Evolutionary conservation across 2,888 invertebrate species (phyloP).

Genomic region (Andrena trimmerana): DNA sequence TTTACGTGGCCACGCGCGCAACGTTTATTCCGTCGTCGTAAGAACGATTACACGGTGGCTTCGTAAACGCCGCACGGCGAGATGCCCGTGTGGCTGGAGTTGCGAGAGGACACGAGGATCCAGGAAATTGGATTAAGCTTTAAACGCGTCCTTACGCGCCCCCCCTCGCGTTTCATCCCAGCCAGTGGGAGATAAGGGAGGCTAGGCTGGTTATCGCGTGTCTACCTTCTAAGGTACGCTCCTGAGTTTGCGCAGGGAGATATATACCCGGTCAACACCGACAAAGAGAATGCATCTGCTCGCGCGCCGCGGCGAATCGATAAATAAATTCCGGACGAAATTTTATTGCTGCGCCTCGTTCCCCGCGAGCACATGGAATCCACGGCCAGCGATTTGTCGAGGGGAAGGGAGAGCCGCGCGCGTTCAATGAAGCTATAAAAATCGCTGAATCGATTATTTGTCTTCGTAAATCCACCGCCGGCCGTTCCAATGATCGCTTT

Average conservation of each 20-base stretch:
- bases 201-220: constrained; percentile 74
- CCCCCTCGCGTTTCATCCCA: constrained; percentile 37
- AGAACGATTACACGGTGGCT: constrained; percentile 44
- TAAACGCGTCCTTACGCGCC: constrained; percentile 57
- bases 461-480: constrained; percentile 46
- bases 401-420: constrained; percentile 23
- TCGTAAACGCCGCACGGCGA: constrained; percentile 47
- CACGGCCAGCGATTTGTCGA: constrained; percentile 47
- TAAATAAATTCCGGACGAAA: constrained; percentile 61
- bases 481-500: constrained; percentile 11
- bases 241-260: constrained; percentile 45
- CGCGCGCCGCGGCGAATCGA: constrained; percentile 48
- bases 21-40: constrained; percentile 42
- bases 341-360: constrained; percentile 47
- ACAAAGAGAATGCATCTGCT: constrained; percentile 52
- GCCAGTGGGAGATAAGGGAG: constrained; percentile 69
- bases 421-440: constrained; percentile 46
- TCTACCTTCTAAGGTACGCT: constrained; percentile 71
- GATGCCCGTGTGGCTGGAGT: not conserved
- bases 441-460: constrained; percentile 51
- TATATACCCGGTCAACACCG: constrained; percentile 50
- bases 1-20: constrained; percentile 55
- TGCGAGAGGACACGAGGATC: constrained; percentile 29
- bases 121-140: constrained; percentile 75
- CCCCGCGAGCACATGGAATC: constrained; percentile 30